phyloP scores from a whole-genome alignment of 2,113 vertebrate species.

The Sula dactylatra region DNA sequence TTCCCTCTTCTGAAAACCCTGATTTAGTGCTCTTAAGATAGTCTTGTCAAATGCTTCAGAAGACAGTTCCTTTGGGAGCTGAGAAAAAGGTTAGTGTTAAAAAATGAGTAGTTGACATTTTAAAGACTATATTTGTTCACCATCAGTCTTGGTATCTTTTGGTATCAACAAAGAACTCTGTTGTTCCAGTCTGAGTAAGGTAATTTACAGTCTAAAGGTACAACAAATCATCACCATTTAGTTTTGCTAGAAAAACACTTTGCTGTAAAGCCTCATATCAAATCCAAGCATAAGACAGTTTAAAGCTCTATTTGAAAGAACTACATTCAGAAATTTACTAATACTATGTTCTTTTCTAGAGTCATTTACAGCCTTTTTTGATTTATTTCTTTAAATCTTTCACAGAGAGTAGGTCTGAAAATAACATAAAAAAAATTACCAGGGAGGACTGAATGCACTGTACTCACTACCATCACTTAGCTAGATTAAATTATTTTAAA shows the following conservation, averaged over 20 bases:
- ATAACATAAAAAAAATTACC: background rate
- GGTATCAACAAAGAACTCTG: background rate
- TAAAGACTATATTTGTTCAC: background rate
- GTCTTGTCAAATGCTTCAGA: constrained; percentile 89
- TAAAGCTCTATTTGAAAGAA: background rate
- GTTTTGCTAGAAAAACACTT: background rate
- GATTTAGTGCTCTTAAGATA: constrained; percentile 87
- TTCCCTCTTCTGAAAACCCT: constrained; percentile 83
- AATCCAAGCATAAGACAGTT: background rate
- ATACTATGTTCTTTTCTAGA: background rate
- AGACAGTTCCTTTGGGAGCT: constrained; percentile 93
- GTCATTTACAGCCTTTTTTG: background rate
- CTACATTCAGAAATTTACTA: background rate
- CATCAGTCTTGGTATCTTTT: background rate
- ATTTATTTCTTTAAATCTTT: background rate
- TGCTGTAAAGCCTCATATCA: background rate
- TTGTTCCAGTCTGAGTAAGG: background rate
- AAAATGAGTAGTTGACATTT: background rate
- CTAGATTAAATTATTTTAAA: background rate
- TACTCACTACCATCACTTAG: background rate
- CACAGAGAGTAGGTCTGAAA: background rate
- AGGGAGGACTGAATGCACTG: background rate
- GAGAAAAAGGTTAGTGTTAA: background rate
- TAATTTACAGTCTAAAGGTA: background rate
- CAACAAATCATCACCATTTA: background rate